phyloP scores from a whole-genome alignment of 2,797 vertebrate genomes.

The Setipinna tenuifilis region DNA sequence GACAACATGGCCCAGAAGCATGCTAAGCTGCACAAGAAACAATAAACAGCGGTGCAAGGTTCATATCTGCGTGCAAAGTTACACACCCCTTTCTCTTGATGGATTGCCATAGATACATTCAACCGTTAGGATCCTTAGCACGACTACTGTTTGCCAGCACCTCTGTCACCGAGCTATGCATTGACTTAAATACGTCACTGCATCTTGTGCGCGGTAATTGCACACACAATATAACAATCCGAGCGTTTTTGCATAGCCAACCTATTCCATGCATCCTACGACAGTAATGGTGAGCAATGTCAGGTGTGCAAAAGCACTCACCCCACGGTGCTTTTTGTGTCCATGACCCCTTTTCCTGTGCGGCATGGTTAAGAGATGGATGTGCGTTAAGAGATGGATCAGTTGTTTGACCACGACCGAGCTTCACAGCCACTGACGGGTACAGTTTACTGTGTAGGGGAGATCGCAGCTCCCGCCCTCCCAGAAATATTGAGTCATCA shows the following conservation, averaged over 20 bases:
- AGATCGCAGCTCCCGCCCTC: constrained; percentile 40
- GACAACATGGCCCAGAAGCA: background rate
- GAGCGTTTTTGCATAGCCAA: background rate
- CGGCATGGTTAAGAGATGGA: constrained; percentile 70
- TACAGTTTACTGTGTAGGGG: background rate
- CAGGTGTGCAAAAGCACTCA: constrained; percentile 45
- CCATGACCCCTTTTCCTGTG: constrained; percentile 69
- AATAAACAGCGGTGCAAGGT: background rate
- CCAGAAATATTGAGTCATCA: constrained; percentile 18
- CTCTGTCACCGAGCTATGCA: background rate
- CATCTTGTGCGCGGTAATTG: background rate
- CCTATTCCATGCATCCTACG: background rate
- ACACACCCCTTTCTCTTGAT: background rate
- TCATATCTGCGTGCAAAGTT: background rate
- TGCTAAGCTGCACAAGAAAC: background rate
- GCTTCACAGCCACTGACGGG: background rate
- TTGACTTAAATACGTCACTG: background rate
- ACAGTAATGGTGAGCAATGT: background rate
- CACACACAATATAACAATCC: background rate
- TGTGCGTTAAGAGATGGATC: constrained; percentile 23
- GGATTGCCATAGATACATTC: background rate
- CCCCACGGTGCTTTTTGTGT: constrained; percentile 61
- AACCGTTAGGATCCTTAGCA: background rate
- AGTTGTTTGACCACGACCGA: background rate
- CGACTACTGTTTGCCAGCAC: background rate